Percentiles rank a stretch among this genome's conserved stretches.
Evolutionary conservation across 1,140 invertebrate species (phyloP).

Genomic region (Glossosoma conforme): DNA sequence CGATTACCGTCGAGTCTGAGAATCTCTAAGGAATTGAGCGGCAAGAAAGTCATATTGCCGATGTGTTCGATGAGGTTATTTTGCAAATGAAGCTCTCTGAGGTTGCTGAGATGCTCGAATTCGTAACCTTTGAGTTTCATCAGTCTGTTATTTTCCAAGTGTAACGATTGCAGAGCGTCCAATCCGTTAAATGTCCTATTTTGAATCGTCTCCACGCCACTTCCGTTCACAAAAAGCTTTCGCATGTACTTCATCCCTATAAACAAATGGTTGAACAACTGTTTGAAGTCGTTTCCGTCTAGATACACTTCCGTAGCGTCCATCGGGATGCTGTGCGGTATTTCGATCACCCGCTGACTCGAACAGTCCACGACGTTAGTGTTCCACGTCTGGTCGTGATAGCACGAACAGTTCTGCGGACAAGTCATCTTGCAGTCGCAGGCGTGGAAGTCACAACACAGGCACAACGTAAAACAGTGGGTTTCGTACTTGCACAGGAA

Average conservation of each 20-base stretch:
- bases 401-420: slow-evolving; percentile 85
- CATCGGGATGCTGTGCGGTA: slow-evolving; percentile 86
- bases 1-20: slow-evolving; percentile 81
- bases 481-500: slow-evolving; percentile 88
- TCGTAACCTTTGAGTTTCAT: slow-evolving; percentile 79
- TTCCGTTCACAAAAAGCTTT: slow-evolving; percentile 79
- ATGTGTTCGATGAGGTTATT: slow-evolving; percentile 78
- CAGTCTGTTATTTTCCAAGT: slow-evolving; percentile 81
- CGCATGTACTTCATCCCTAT: slow-evolving; percentile 88
- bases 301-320: slow-evolving; percentile 89
- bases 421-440: slow-evolving; percentile 96
- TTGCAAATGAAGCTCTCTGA: slow-evolving; percentile 82
- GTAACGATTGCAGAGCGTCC: slow-evolving; percentile 71
- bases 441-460: slow-evolving; percentile 91
- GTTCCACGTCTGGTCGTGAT: slow-evolving; percentile 88
- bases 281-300: slow-evolving; percentile 81
- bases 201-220: slow-evolving; percentile 78
- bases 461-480: slow-evolving; percentile 88
- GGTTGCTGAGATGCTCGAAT: slow-evolving; percentile 75
- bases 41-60: slow-evolving; percentile 73
- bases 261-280: slow-evolving; percentile 83
- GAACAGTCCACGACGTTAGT: slow-evolving; percentile 91
- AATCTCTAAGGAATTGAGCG: slow-evolving; percentile 72
- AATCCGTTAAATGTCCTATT: slow-evolving; percentile 90
- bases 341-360: slow-evolving; percentile 63